Percentiles rank a stretch among this genome's conserved stretches.
phyloP scores from a whole-genome alignment of 2,888 invertebrate species.

The Labia minor region DNA sequence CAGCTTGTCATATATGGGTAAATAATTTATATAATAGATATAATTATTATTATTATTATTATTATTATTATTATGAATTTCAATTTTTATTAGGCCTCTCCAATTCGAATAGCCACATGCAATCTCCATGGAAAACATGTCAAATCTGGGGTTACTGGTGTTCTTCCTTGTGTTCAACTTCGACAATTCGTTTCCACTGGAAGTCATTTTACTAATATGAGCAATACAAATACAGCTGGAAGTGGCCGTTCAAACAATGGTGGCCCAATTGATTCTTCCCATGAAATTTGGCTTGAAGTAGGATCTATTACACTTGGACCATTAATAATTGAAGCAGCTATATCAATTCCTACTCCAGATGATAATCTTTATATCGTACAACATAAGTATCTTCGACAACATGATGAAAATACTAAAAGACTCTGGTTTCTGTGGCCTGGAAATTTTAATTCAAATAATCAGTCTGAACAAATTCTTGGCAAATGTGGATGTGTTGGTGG shows the following conservation, averaged over 20 bases:
- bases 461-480: conserved; percentile 44
- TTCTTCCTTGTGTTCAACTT: conserved; percentile 62
- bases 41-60: background rate
- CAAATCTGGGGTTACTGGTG: conserved; percentile 75
- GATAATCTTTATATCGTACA: conserved; percentile 66
- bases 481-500: conserved; percentile 95
- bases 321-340: conserved; percentile 76
- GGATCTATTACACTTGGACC: conserved; percentile 86
- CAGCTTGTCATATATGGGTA: conserved; percentile 76
- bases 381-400: conserved; percentile 68
- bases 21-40: conserved; percentile 26
- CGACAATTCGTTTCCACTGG: conserved; percentile 54
- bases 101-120: conserved; percentile 78
- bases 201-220: conserved; percentile 39
- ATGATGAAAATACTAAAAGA: conserved; percentile 74
- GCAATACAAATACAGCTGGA: conserved; percentile 52
- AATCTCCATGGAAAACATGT: conserved; percentile 91
- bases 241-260: conserved; percentile 41
- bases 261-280: background rate
- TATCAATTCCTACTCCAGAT: conserved; percentile 65
- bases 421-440: conserved; percentile 91
- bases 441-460: conserved; percentile 35
- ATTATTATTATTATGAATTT: conserved; percentile 17
- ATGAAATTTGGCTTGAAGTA: conserved; percentile 70
- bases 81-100: conserved; percentile 52